Conservation (phyloP, 2,888 invertebrate species). For the Platycheirus rosarum region DNA sequence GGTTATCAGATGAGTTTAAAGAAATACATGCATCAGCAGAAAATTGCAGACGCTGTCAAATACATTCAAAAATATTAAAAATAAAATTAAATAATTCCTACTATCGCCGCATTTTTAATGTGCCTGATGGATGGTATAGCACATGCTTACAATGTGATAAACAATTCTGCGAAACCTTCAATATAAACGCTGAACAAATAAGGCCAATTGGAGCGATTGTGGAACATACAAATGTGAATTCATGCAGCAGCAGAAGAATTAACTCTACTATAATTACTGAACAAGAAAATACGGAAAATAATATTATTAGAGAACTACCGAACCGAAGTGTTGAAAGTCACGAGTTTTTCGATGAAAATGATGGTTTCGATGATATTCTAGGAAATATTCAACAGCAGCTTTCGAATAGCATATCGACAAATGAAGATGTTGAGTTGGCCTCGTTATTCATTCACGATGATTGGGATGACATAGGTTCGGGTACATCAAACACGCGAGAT, state of each 20-base stretch:
- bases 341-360: too few relatives aligned
- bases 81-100: constrained; percentile 77
- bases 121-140: constrained; percentile 79
- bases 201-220: constrained; percentile 80
- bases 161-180: constrained; percentile 79
- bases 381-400: too few relatives aligned
- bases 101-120: constrained; percentile 79
- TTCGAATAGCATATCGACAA: too few relatives aligned
- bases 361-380: too few relatives aligned
- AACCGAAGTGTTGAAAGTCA: too few relatives aligned
- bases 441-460: too few relatives aligned
- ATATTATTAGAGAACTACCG: too few relatives aligned
- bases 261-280: too few relatives aligned
- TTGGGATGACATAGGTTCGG: too few relatives aligned
- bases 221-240: constrained; percentile 64
- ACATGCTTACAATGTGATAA: constrained; percentile 81
- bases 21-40: constrained; percentile 86
- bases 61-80: constrained; percentile 78
- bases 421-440: too few relatives aligned
- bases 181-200: constrained; percentile 80
- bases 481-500: too few relatives aligned
- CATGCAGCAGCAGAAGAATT: constrained; percentile 21
- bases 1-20: constrained; percentile 90
- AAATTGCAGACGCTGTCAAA: constrained; percentile 84
- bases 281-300: too few relatives aligned